Conservation (phyloP, 2,797 vertebrate genomes). For the Hemitrygon akajei region DNA sequence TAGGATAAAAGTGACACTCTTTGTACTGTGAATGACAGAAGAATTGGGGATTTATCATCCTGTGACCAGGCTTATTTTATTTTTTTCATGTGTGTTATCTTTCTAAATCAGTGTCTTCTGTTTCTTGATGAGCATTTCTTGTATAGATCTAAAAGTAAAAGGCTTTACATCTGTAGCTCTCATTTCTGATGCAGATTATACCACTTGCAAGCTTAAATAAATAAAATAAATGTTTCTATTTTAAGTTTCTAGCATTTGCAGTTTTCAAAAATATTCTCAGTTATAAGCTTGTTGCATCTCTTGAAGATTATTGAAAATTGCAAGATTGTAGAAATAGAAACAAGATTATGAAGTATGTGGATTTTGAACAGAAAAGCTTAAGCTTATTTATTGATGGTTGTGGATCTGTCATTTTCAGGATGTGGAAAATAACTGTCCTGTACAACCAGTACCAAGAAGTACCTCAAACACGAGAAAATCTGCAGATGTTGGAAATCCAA, state of each 20-base stretch:
- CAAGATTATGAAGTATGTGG: not conserved
- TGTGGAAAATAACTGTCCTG: no score
- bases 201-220: not conserved
- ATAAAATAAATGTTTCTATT: no score
- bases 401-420: not conserved
- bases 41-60: not conserved
- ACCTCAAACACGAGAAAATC: no score
- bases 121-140: not conserved
- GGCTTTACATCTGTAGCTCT: not conserved
- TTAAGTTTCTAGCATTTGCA: no score
- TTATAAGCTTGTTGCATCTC: not conserved
- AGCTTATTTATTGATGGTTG: not conserved
- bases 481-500: no score
- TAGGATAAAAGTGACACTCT: not conserved
- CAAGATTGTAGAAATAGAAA: not conserved
- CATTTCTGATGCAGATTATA: not conserved
- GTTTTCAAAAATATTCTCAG: no score
- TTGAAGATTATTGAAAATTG: not conserved
- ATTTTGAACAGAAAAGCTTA: not conserved
- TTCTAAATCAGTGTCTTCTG: no score
- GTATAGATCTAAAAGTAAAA: not conserved
- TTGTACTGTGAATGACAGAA: not conserved
- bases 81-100: no score
- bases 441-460: not conserved
- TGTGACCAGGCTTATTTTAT: not conserved